These are phyloP conservation scores for Noturus placidus DNA, from an alignment of 2,113 vertebrate genomes.

Conservation along the genomic window DNA sequence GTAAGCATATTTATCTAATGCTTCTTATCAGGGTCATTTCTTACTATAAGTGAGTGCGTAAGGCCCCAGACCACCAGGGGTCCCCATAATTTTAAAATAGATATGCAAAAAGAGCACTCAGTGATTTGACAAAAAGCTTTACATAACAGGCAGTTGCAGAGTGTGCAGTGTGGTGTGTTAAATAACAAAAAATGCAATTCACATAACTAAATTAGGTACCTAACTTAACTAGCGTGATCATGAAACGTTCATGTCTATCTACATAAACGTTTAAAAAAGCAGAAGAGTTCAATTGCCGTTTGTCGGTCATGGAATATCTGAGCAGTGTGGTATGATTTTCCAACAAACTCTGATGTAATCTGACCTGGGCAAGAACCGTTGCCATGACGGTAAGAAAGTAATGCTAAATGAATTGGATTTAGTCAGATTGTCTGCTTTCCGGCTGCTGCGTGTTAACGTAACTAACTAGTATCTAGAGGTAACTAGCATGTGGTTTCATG, in stretches of 20 bases:
- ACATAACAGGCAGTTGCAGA: background rate
- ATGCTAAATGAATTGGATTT: background rate
- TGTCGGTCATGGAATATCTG: too few species aligned
- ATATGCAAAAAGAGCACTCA: background rate
- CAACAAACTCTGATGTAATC: too few species aligned
- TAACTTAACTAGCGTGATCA: background rate
- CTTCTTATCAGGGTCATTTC: background rate
- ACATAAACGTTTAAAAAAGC: background rate
- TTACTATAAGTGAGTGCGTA: background rate
- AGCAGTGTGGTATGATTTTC: too few species aligned
- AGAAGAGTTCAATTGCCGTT: background rate
- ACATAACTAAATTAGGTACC: background rate
- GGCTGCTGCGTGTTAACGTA: background rate
- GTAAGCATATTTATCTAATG: background rate
- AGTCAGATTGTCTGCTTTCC: background rate
- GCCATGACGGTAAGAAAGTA: background rate
- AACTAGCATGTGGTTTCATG: background rate
- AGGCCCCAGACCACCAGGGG: background rate
- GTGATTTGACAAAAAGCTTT: background rate
- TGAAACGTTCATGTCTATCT: background rate
- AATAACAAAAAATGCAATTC: background rate
- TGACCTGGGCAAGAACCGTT: too few species aligned
- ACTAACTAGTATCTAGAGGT: background rate
- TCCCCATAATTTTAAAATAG: background rate
- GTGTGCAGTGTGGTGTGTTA: background rate